Percentiles rank a stretch among this genome's conserved stretches.
phyloP scores from a whole-genome alignment of 2,797 vertebrate genomes.

The Selene dorsalis region DNA sequence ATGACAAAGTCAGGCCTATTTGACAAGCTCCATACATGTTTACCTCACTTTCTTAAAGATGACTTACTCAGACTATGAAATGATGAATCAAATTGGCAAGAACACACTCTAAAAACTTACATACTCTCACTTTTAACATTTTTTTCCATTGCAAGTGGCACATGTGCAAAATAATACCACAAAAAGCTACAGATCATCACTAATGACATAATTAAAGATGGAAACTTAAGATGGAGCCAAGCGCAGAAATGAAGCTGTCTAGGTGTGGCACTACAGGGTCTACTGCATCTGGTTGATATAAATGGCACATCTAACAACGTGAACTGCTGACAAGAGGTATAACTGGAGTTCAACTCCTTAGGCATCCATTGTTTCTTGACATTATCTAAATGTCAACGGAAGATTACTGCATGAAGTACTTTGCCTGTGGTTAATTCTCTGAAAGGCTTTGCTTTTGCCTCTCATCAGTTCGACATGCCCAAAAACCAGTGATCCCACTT shows the following conservation, averaged over 20 bases:
- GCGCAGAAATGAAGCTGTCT: neutral
- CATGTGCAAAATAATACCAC: neutral
- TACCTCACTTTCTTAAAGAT: neutral
- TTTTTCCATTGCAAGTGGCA: neutral
- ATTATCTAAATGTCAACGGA: slow-evolving; percentile 1
- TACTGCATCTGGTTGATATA: slow-evolving; percentile 13
- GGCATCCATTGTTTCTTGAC: slow-evolving; percentile 8
- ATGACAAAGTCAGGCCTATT: neutral
- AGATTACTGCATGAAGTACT: neutral
- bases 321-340: slow-evolving; percentile 3
- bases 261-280: slow-evolving; percentile 11
- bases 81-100: neutral
- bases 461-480: neutral
- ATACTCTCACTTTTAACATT: neutral
- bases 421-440: neutral
- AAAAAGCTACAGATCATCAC: neutral
- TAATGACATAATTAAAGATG: neutral
- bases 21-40: slow-evolving; percentile 15
- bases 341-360: slow-evolving; percentile 4
- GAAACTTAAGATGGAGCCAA: neutral
- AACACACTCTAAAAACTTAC: neutral
- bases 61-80: neutral
- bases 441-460: neutral
- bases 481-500: neutral
- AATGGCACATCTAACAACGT: slow-evolving; percentile 7